Evolutionary conservation across 2,888 invertebrate species (phyloP), one percentile per base, ranked within the genome.

Genomic region (Temnothorax unifasciatus): DNA sequence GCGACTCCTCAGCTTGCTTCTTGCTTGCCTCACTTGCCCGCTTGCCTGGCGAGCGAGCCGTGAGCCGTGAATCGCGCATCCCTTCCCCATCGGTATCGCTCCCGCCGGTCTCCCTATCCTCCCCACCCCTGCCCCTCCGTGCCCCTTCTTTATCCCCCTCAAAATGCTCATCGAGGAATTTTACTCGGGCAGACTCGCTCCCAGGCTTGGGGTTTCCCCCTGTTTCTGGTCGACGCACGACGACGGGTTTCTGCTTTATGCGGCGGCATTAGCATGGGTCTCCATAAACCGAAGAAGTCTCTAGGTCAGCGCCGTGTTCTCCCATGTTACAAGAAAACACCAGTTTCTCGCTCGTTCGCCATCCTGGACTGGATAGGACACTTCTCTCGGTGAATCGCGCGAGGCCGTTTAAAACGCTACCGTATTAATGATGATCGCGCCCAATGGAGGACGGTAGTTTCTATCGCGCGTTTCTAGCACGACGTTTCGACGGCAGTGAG

Each of bases 171-270:
- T 91, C 92, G 92, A 94, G 94, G 94, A 94, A 94, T 94, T 94
- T 94, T 94, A 93, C 93, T 93, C 92, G 89, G 91, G 92, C 91
- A 93, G 94, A 94, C 93, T 93, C 93, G 93, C 92, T 93, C 92
- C 92, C 92, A 90, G 91, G 91, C 92, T 92, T 89, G 89, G 90
- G 54, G 18, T 8, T 52, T n/a, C n/a, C 52, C 87, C 74, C 83
- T 81, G 85, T 85, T 87, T 83, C 85, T 87, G 83, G 71, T 82
- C 88, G 76, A 85, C 85, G 85, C 68, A 76, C 74, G 74, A 75
- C 83, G 83, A 71, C 76, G 81, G 84, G 71, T 86, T 86, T 88
- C 81, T 83, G 87, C 90, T 90, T 83, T 82, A 86, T 89, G 91
- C 89, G 90, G 86, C 89, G 89, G 85, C 90, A 92, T 92, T 92